Conservation (phyloP, 2,797 vertebrate genomes). For the Sebastolobus alascanus region DNA sequence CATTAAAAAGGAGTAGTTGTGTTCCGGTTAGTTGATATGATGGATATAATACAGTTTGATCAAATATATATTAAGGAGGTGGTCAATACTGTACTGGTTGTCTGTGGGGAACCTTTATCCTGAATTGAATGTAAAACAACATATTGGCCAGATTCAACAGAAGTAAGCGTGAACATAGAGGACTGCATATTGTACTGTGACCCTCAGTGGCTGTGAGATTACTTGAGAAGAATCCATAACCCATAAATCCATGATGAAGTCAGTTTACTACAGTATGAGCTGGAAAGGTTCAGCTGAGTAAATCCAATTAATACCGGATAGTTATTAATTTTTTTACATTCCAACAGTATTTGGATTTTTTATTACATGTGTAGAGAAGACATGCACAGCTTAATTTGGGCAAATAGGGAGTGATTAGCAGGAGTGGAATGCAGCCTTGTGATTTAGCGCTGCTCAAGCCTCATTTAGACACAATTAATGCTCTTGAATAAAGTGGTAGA, state of each 20-base stretch:
- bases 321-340: neutral
- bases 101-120: neutral
- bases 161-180: neutral
- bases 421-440: neutral
- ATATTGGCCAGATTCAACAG: neutral
- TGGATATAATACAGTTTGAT: constrained; percentile 1
- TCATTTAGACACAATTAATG: neutral
- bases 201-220: neutral
- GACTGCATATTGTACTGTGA: neutral
- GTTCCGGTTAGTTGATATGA: neutral
- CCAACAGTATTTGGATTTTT: neutral
- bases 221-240: neutral
- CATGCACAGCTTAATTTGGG: neutral
- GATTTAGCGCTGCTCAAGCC: neutral
- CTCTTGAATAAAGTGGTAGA: neutral
- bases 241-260: neutral
- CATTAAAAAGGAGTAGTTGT: neutral
- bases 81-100: neutral
- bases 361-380: neutral
- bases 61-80: neutral
- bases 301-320: neutral
- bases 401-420: neutral
- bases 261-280: neutral
- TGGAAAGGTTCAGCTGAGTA: neutral
- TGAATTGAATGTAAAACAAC: neutral